Base-by-base conservation (phyloP, 1,140 invertebrate species). In the Polypedilum vanderplanki region DNA sequence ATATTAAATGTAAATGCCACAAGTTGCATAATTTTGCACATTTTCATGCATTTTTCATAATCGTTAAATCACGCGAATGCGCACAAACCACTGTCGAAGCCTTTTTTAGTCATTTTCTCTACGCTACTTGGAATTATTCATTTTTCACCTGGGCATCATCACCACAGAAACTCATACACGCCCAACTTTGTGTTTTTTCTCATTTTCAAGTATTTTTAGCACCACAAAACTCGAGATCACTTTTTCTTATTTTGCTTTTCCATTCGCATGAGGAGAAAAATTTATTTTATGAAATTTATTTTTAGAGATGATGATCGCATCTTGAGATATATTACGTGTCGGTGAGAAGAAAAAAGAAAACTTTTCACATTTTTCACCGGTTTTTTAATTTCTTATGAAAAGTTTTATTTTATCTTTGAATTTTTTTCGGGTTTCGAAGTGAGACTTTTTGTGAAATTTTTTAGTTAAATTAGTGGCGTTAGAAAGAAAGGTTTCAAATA, bases 61-160 rank as follows among this genome's bases (percentile, higher is more conserved):
- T 33, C 1, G 24, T 3, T n/a, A 5, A 33, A 33, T 33, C 24
- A 33, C 24, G 24, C 24, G 24, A 33, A 33, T 33, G 24, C 24
- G 24, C 24, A 33, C 1, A 33, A 33, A 33, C 46, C 46, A 57
- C 46, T 4, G 10, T 12, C 46, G n/a, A 12, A 15, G 12, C 46
- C 46, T 57, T 57, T 57, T 57, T n/a, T 57, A 57, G 46, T 4
- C 46, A 57, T 57, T 57, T n/a, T 57, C 46, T 15, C 46, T 57
- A 5, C 46, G 46, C 46, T 33, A 33, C 24, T 57, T 57, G 46
- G 46, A 57, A 57, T n/a, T 57, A n/a, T 57, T 46, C 41, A 12
- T 57, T 57, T 57, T 57, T 57, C 46, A 57, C 46, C 46, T 57
- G 46, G 46, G 46, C 46, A 57, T 57, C 46, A 57, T 57, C 46